phyloP scores from a whole-genome alignment of 2,113 vertebrate species.

The Elephas maximus region DNA sequence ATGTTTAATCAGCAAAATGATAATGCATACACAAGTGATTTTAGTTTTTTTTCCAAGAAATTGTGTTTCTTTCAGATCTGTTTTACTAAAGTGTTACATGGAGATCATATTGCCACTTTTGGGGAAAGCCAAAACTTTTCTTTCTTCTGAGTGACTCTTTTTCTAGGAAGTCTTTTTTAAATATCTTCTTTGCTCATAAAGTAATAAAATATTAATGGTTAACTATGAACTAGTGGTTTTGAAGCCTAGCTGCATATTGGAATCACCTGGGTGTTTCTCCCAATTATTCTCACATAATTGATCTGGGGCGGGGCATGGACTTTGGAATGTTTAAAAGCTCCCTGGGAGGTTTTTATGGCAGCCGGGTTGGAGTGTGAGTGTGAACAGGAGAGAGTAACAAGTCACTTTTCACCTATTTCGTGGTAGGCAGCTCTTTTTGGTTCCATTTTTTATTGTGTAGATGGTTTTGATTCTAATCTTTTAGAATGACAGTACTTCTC shows the following conservation, averaged over 20 bases:
- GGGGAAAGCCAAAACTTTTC: conserved; percentile 27
- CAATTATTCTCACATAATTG: background rate
- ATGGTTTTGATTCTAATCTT: background rate
- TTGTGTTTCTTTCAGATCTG: background rate
- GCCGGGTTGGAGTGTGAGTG: background rate
- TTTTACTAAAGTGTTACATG: background rate
- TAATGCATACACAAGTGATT: background rate
- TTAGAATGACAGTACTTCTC: background rate
- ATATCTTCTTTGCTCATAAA: conserved; percentile 23
- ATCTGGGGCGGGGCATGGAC: background rate
- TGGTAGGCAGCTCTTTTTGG: background rate
- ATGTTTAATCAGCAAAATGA: conserved; percentile 40
- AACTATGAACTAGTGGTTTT: background rate
- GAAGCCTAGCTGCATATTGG: background rate
- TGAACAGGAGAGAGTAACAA: background rate
- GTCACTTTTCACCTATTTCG: background rate
- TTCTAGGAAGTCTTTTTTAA: background rate
- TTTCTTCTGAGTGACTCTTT: background rate
- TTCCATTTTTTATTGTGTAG: background rate
- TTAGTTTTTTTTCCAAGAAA: background rate
- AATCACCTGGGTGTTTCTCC: background rate
- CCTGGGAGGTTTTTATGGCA: background rate
- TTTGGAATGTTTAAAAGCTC: background rate
- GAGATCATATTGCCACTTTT: conserved; percentile 13
- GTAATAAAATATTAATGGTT: background rate